Percentiles rank a stretch among this genome's conserved stretches.
Evolutionary conservation across 2,113 vertebrate species (phyloP).

Genomic region (Ictalurus punctatus): DNA sequence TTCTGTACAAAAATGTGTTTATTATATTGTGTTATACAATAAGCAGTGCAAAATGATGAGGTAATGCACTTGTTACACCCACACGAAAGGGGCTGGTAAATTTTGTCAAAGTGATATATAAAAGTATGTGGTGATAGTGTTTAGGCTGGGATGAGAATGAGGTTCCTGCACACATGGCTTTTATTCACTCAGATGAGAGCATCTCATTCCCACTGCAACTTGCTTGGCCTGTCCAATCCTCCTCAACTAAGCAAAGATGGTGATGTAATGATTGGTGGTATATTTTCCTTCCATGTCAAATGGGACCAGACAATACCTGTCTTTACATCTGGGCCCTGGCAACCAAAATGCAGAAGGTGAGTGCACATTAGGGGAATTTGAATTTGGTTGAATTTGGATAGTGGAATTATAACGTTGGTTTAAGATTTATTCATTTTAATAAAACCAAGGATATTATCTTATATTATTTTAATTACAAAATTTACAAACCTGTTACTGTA

Average conservation of each 20-base stretch:
- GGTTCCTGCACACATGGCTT: slow-evolving; percentile 49
- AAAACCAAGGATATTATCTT: neutral
- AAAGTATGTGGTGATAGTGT: neutral
- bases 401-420: neutral
- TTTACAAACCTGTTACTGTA: neutral
- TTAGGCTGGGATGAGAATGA: slow-evolving; percentile 30
- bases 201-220: slow-evolving; percentile 44
- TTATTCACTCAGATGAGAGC: slow-evolving; percentile 47
- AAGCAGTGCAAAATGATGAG: neutral
- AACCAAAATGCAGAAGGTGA: slow-evolving; percentile 55
- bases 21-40: neutral
- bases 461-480: neutral
- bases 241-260: slow-evolving; percentile 57
- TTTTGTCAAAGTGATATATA: slow-evolving; percentile 33
- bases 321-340: slow-evolving; percentile 50
- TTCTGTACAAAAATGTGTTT: neutral
- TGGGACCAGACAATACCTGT: slow-evolving; percentile 45
- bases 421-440: neutral
- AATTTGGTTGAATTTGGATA: neutral
- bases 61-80: neutral
- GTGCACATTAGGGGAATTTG: neutral
- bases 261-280: slow-evolving; percentile 57
- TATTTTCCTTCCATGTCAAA: slow-evolving; percentile 59
- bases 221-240: slow-evolving; percentile 33
- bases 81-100: neutral